These are phyloP conservation scores for Hepsetus odoe DNA, from an alignment of 2,113 vertebrate genomes.

Conservation along the genomic window DNA sequence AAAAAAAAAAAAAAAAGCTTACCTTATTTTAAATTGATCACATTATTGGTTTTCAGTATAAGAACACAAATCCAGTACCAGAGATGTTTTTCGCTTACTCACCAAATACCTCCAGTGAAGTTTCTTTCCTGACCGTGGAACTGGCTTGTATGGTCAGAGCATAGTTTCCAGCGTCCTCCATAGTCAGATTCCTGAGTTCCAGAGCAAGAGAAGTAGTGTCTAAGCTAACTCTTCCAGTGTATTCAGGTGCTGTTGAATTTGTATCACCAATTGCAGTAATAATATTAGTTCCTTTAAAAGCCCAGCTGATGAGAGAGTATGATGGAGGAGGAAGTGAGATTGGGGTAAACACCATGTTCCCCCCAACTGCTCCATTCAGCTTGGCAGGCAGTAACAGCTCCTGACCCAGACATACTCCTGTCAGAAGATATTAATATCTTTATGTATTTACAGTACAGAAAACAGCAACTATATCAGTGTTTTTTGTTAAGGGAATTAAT, in stretches of 20 bases:
- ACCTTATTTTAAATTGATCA: no score
- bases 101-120: constrained; percentile 22
- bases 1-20: no score
- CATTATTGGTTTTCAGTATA: no score
- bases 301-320: fast-evolving
- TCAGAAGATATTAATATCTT: neutral
- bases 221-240: neutral
- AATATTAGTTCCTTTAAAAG: fast-evolving
- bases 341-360: neutral
- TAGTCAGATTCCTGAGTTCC: constrained; percentile 55
- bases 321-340: neutral
- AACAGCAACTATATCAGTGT: no score
- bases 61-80: no score
- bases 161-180: constrained; percentile 55
- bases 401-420: neutral
- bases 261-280: constrained; percentile 15
- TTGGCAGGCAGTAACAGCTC: neutral
- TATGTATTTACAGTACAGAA: no score
- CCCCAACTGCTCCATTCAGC: neutral
- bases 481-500: no score
- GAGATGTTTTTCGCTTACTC: no score
- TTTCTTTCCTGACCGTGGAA: neutral
- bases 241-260: neutral
- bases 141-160: fast-evolving
- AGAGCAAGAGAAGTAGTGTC: constrained; percentile 51